Conservation (phyloP, 1,140 invertebrate genomes). For the Magallana gigas region DNA sequence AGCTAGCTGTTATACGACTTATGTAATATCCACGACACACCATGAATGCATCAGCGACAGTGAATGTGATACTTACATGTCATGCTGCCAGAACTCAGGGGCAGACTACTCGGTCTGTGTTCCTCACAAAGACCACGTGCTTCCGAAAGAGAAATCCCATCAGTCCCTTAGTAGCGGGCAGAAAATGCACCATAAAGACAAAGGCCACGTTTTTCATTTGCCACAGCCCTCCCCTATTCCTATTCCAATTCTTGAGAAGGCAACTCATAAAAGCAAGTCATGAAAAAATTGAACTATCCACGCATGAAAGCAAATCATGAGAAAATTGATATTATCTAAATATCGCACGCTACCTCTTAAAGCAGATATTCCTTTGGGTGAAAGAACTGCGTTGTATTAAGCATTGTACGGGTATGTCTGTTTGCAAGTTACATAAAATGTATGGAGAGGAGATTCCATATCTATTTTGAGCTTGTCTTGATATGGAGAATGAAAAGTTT, state of each 20-base stretch:
- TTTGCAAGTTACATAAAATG: too few relatives aligned
- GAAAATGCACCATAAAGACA: background rate
- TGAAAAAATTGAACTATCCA: background rate
- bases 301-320: background rate
- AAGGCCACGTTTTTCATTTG: background rate
- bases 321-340: background rate
- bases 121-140: background rate
- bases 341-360: too few relatives aligned
- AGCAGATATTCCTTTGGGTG: too few relatives aligned
- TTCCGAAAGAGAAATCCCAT: background rate
- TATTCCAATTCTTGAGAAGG: background rate
- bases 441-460: too few relatives aligned
- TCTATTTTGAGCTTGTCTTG: too few relatives aligned
- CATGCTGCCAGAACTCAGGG: background rate
- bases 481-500: too few relatives aligned
- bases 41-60: background rate
- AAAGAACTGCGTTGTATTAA: too few relatives aligned
- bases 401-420: too few relatives aligned
- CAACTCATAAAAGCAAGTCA: background rate
- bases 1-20: background rate
- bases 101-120: background rate
- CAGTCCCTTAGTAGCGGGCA: background rate
- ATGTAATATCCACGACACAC: background rate
- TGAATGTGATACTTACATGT: background rate
- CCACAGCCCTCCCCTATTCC: conserved; percentile 14